These are phyloP conservation scores for Podiceps cristatus DNA, from an alignment of 2,113 vertebrate genomes.

Conservation along the genomic window DNA sequence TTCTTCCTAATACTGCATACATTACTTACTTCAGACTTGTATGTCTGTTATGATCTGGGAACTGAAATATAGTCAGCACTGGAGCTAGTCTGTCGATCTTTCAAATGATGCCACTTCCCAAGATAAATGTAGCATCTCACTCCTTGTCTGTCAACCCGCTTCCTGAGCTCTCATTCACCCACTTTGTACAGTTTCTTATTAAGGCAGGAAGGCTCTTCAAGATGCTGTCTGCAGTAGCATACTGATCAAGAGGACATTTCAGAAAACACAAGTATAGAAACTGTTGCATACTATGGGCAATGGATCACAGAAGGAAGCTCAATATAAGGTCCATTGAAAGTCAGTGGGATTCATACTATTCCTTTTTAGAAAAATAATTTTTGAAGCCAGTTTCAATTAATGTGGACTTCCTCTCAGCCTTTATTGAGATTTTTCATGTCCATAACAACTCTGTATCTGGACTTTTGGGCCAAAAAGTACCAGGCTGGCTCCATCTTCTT, in stretches of 20 bases:
- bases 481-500: neutral
- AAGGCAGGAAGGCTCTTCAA: neutral
- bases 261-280: neutral
- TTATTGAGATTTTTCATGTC: neutral
- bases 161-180: neutral
- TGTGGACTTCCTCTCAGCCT: neutral
- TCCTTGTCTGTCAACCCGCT: neutral
- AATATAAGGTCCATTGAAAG: neutral
- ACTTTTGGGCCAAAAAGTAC: neutral
- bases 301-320: neutral
- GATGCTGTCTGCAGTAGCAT: neutral
- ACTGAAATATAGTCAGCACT: neutral
- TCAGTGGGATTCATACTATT: rapidly evolving
- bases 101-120: neutral
- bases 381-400: neutral
- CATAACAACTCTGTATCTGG: neutral
- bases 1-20: neutral
- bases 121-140: neutral
- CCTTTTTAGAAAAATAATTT: neutral
- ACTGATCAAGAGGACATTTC: neutral
- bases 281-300: neutral
- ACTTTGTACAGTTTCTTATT: neutral
- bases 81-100: neutral
- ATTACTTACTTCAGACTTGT: neutral
- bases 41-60: neutral